These are phyloP conservation scores for Drosophila macrothrix DNA, from an alignment of 2,888 invertebrate genomes.

Conservation along the genomic window DNA sequence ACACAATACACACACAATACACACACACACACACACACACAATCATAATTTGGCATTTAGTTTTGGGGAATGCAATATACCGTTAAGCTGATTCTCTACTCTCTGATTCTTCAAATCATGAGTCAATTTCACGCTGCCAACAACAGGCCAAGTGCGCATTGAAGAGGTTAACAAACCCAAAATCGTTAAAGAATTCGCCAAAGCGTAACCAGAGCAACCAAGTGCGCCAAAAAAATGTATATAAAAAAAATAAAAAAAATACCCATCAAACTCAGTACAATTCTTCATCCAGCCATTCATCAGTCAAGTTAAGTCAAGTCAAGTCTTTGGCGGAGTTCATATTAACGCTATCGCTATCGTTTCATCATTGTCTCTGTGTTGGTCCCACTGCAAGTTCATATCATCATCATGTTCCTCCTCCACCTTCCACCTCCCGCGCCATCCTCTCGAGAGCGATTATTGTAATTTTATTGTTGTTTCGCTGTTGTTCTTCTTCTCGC, in stretches of 20 bases:
- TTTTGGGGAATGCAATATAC: slow-evolving; percentile 34
- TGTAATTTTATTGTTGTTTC: slow-evolving; percentile 76
- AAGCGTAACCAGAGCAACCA: slow-evolving; percentile 73
- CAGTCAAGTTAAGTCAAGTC: slow-evolving; percentile 4
- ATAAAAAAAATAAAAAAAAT: slow-evolving; percentile 12
- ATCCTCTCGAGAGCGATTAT: slow-evolving; percentile 64
- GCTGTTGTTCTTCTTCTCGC: slow-evolving; percentile 23
- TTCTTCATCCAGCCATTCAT: background rate
- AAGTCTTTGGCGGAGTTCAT: slow-evolving; percentile 29
- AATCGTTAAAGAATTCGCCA: slow-evolving; percentile 60
- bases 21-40: background rate
- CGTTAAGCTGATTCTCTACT: slow-evolving; percentile 40
- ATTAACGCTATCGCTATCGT: slow-evolving; percentile 42
- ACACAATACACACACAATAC: slow-evolving; percentile 15
- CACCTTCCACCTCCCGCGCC: slow-evolving; percentile 29
- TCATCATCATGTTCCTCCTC: background rate
- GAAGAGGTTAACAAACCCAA: slow-evolving; percentile 70
- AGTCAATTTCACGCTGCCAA: slow-evolving; percentile 56
- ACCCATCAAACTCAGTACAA: slow-evolving; percentile 4
- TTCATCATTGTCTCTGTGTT: slow-evolving; percentile 31
- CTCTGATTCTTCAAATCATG: slow-evolving; percentile 13
- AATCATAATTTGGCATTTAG: slow-evolving; percentile 45
- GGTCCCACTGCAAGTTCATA: slow-evolving; percentile 66
- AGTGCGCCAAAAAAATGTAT: slow-evolving; percentile 53
- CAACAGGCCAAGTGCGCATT: slow-evolving; percentile 40